These are phyloP conservation scores for Halocynthia roretzi DNA, from an alignment of 23 tunicate genomes.

Conservation along the genomic window DNA sequence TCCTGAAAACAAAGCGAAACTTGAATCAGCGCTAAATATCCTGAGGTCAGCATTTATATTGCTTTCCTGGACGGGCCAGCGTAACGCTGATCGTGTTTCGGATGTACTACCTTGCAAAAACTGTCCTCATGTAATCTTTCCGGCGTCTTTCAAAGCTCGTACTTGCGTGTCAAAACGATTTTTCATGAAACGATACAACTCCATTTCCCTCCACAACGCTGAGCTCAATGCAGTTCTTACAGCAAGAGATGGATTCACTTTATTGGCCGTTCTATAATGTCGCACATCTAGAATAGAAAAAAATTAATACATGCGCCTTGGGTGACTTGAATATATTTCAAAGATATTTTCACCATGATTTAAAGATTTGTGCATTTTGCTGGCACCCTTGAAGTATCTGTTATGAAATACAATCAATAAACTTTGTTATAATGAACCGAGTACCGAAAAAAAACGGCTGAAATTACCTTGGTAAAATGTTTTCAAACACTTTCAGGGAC, in stretches of 20 bases:
- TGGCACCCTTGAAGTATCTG: conserved; percentile 15
- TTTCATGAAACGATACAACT: conserved; percentile 34
- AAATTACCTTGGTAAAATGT: conserved; percentile 32
- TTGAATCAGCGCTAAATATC: too few relatives aligned
- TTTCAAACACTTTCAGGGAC: conserved; percentile 25
- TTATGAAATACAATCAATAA: background rate
- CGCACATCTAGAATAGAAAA: conserved; percentile 1
- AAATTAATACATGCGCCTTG: background rate
- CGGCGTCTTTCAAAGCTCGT: background rate
- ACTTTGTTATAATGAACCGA: background rate
- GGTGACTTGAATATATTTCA: conserved; percentile 1
- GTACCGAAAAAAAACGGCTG: background rate
- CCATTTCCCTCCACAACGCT: conserved; percentile 22
- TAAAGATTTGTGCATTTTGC: background rate
- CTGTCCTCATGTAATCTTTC: conserved; percentile 4
- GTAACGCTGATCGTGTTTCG: too few relatives aligned
- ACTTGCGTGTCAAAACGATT: conserved; percentile 24
- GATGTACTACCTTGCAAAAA: too few relatives aligned
- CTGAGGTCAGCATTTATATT: too few relatives aligned
- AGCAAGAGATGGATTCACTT: conserved; percentile 20
- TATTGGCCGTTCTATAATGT: conserved; percentile 31
- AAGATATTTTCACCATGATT: background rate
- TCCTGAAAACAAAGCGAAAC: too few relatives aligned
- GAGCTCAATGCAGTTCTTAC: conserved; percentile 7
- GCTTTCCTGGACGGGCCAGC: too few relatives aligned